Conservation (phyloP, 2,113 vertebrate species). For the Corythaixoides concolor region DNA sequence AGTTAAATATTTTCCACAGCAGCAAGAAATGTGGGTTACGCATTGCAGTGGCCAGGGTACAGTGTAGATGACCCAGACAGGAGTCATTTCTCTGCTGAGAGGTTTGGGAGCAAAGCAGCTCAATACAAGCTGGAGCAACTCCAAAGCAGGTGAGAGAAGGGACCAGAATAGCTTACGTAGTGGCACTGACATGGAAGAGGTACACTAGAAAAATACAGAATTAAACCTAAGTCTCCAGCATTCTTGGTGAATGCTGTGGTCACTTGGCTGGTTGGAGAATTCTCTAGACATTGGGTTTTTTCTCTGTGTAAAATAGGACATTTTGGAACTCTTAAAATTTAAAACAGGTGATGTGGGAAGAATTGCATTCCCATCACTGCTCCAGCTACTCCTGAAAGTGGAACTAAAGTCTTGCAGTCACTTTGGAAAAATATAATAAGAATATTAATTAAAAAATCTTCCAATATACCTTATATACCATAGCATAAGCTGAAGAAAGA, state of each 20-base stretch:
- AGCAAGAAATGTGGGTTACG: neutral
- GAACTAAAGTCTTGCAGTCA: neutral
- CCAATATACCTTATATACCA: neutral
- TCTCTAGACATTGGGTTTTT: neutral
- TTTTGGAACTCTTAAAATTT: neutral
- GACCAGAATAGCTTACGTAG: neutral
- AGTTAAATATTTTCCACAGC: neutral
- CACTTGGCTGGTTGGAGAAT: neutral
- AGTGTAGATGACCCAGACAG: neutral
- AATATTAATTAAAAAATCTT: neutral
- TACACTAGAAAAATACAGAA: neutral
- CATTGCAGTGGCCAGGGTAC: neutral
- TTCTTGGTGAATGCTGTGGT: neutral
- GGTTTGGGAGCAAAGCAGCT: neutral
- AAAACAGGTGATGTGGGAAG: neutral
- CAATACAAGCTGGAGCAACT: neutral
- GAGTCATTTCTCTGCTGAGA: neutral
- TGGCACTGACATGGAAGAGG: neutral
- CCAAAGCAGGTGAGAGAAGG: neutral
- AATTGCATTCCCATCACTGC: neutral
- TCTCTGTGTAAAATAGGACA: neutral
- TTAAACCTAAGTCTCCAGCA: neutral
- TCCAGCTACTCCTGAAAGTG: neutral
- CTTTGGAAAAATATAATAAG: neutral
- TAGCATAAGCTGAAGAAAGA: neutral